Percentiles rank a stretch among this genome's conserved stretches.
Conservation (phyloP, 2,797 vertebrate species). For the Lagorchestes hirsutus region DNA sequence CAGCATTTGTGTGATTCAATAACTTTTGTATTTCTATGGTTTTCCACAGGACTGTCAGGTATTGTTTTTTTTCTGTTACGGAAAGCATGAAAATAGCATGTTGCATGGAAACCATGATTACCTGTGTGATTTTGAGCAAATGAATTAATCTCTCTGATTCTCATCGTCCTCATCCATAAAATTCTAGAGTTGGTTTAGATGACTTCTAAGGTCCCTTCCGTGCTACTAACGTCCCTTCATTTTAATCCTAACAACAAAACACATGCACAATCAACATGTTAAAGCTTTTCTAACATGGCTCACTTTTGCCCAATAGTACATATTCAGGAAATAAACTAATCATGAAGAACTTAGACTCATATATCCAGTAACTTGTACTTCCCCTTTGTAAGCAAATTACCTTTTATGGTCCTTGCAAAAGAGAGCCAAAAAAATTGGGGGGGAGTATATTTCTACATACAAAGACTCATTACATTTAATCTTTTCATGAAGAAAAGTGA, state of each 20-base stretch:
- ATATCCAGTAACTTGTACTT: slow-evolving; percentile 10
- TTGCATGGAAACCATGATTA: background rate
- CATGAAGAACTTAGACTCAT: slow-evolving; percentile 57
- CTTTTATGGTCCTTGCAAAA: background rate
- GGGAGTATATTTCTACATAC: slow-evolving; percentile 28
- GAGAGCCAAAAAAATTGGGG: background rate
- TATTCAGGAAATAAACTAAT: slow-evolving; percentile 73
- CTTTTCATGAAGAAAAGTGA: slow-evolving; percentile 35
- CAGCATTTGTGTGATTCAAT: slow-evolving; percentile 67
- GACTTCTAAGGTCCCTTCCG: slow-evolving; percentile 46
- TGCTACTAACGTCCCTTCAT: slow-evolving; percentile 63
- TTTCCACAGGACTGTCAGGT: slow-evolving; percentile 55
- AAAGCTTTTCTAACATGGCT: slow-evolving; percentile 67
- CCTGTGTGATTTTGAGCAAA: background rate
- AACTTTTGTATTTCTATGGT: slow-evolving; percentile 59
- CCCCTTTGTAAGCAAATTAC: slow-evolving; percentile 47
- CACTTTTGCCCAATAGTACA: slow-evolving; percentile 73
- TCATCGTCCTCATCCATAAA: background rate
- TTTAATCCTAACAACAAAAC: slow-evolving; percentile 69
- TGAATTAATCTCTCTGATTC: background rate
- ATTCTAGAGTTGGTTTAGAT: background rate
- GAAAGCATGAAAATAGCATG: slow-evolving; percentile 3
- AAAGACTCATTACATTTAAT: slow-evolving; percentile 41
- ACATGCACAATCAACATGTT: slow-evolving; percentile 72
- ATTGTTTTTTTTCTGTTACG: slow-evolving; percentile 11